Evolutionary conservation across 2,888 invertebrate genomes (phyloP), one percentile per base, ranked within the genome.

Genomic region (Ariolimax columbianus): DNA sequence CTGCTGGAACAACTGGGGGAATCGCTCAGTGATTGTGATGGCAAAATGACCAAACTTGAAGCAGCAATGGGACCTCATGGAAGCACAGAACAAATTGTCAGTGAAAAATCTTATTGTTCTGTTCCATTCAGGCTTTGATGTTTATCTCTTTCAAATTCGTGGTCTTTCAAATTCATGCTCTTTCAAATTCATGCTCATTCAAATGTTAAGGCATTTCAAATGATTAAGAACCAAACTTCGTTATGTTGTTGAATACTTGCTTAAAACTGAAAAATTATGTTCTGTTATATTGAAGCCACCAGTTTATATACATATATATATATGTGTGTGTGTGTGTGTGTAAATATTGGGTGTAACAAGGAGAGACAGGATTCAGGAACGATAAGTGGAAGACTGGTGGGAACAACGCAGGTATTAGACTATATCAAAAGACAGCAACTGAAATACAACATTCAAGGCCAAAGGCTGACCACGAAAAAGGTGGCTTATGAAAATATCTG

Each of bases 11-110:
- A 91, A 84, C 88, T 93, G 36, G 91, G 90, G 26, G 90, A 90
- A 79, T 89, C 91, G 2, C 86, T 93, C n/a, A 89, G 89, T 66
- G 97, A 97, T 93, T 95, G 98, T 89, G 97, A 97, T 86, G 96
- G 96, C 85, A 97, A 97, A 94, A 95, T 98, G 91, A 81, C 40
- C 36, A 36, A 66, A 26, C 70, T 85, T 66, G 85, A 85, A 47
- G 40, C 59, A 66, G 43, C 43, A 4, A 72, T 79, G 73, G 33
- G 33, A n/a, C 4, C 73, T 23, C 38, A 73, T 14, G 59, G 73
- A 0, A 59, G 63, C 79, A n/a, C 40, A 7, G 73, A 79, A 30
- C 84, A 79, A 33, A 47, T 19, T 68, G 79, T 84, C 23, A 81
- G 81, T 72, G 0, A 19, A 51, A 33, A 63, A 66, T 66, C 7